Base-by-base conservation (phyloP, 2,888 invertebrate species). In the Hartigia nigra region DNA sequence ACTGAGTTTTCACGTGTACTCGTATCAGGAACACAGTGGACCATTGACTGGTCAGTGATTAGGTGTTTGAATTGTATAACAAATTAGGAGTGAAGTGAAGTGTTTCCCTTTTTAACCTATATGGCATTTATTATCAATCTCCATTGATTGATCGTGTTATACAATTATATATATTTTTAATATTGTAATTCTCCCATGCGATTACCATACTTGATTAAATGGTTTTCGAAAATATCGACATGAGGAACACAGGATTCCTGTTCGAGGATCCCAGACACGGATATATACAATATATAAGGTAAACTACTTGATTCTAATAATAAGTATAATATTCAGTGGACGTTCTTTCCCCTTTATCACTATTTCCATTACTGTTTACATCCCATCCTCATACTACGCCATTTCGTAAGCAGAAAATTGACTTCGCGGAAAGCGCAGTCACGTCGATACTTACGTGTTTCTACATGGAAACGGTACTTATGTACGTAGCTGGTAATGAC, bases 211-310 rank as follows among this genome's bases (percentile, higher is more conserved):
- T 9, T 23, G 55, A 55, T 72, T 34, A 32, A 72, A 91, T 91
- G 91, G 91, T 91, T 78, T 90, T 90, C 87, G 91, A 91, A 87
- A 90, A 90, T 84, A 89, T 89, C 86, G 91, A 88, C 83, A 91
- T 91, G 91, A 87, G 91, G 87, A 90, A 91, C 87, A 91, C 91
- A 39, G 91, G 91, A 84, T 91, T 91, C 88, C 90, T 91, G 81
- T 84, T 91, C 84, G 91, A 91, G 87, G 91, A 91, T 81, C 90
- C 91, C 81, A 89, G 91, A 83, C 91, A 91, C 81, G 91, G 91
- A 84, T 91, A 91, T 80, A 91, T 91, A 82, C 91, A 91, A 79
- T 91, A 91, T 80, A 90, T 91, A 81, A 91, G 91, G 91, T 90
- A 86, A 76, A 69, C 31, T 12, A 12, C 31, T 72, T 9, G 31